Evolutionary conservation across 1,140 invertebrate genomes (phyloP).

Genomic region (Brachionus paranguensis): DNA sequence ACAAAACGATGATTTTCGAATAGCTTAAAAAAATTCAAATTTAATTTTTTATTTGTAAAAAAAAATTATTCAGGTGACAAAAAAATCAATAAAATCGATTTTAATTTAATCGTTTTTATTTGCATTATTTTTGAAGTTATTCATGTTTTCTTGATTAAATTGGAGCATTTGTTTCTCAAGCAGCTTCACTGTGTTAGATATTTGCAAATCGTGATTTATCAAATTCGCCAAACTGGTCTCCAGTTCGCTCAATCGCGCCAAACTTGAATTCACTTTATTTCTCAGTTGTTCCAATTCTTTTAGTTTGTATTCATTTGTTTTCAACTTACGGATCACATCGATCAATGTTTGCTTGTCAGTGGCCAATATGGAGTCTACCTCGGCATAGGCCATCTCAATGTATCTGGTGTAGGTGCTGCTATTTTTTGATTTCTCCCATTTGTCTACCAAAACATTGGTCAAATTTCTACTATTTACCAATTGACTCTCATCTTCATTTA

Average conservation of each 20-base stretch:
- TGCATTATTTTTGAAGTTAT: neutral
- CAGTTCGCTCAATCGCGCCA: conserved; percentile 20
- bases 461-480: conserved; percentile 36
- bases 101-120: conserved; percentile 4
- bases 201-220: conserved; percentile 32
- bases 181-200: conserved; percentile 5
- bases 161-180: conserved; percentile 27
- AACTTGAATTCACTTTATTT: conserved; percentile 26
- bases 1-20: neutral
- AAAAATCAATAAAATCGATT: conserved; percentile 20
- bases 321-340: conserved; percentile 4
- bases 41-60: neutral
- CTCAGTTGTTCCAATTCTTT: conserved; percentile 35
- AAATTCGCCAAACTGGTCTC: conserved; percentile 20
- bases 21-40: neutral
- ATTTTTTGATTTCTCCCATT: conserved; percentile 28
- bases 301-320: conserved; percentile 26
- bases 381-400: conserved; percentile 36
- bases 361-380: conserved; percentile 15
- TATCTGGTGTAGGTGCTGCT: conserved; percentile 24
- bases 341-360: conserved; percentile 23
- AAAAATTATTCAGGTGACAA: neutral
- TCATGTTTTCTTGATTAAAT: conserved; percentile 29
- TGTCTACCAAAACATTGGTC: conserved; percentile 27
- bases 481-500: conserved; percentile 1